A percentile compares a stretch with the other conserved stretches of the same genome.
Conservation (phyloP, 2,797 vertebrate species). For the Periparus ater region DNA sequence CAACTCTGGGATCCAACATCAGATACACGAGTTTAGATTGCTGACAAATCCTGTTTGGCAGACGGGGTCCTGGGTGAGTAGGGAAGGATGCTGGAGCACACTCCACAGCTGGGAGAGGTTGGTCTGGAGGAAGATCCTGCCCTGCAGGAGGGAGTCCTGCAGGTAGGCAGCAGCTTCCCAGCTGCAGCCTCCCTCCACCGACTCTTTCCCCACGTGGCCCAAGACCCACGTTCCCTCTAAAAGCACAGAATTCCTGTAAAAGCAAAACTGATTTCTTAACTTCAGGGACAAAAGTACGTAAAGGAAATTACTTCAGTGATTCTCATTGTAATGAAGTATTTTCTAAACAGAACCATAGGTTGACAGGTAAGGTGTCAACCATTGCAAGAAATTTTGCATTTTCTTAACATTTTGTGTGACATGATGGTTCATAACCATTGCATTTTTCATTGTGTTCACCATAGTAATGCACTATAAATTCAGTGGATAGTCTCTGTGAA, state of each 20-base stretch:
- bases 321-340: neutral
- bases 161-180: neutral
- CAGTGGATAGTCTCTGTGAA: neutral
- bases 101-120: rapidly evolving
- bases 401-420: neutral
- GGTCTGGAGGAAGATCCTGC: neutral
- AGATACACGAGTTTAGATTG: neutral
- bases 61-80: neutral
- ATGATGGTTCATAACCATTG: neutral
- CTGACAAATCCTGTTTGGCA: neutral
- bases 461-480: neutral
- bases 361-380: neutral
- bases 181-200: neutral
- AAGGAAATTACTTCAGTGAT: neutral
- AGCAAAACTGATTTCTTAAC: neutral
- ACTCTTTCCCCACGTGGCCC: rapidly evolving
- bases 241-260: neutral
- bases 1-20: neutral
- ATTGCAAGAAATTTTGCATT: neutral
- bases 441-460: neutral
- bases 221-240: neutral
- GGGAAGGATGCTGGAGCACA: rapidly evolving
- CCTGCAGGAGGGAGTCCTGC: rapidly evolving
- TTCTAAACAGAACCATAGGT: neutral
- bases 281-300: neutral